Conservation (phyloP, 2,888 invertebrate species). For the Athetis lepigone region DNA sequence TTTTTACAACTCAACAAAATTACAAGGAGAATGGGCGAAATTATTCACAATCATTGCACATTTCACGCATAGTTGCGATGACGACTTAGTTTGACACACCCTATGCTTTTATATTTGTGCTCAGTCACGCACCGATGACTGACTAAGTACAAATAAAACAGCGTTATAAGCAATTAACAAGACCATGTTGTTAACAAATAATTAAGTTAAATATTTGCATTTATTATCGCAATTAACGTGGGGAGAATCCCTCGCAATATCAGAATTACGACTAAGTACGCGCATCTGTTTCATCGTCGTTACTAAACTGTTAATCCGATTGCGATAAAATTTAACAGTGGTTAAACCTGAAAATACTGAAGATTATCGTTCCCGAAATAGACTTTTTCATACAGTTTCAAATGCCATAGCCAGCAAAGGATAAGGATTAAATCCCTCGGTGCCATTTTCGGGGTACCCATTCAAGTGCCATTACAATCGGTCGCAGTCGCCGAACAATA, state of each 20-base stretch:
- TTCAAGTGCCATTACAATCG: slow-evolving; percentile 2
- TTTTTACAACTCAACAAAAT: too few species aligned
- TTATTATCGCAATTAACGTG: slow-evolving; percentile 2
- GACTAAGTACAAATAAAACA: slow-evolving; percentile 7
- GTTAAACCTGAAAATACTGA: background rate
- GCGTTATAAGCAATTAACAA: slow-evolving; percentile 20
- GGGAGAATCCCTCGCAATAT: slow-evolving; percentile 3
- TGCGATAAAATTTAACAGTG: background rate
- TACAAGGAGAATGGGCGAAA: background rate
- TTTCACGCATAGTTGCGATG: background rate
- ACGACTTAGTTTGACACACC: slow-evolving; percentile 3
- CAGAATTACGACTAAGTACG: background rate
- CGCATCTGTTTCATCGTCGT: background rate
- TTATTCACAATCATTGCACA: slow-evolving; percentile 5
- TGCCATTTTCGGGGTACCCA: slow-evolving; percentile 3
- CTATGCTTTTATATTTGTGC: background rate
- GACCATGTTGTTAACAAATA: slow-evolving; percentile 15
- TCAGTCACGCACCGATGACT: slow-evolving; percentile 1
- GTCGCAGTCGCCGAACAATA: slow-evolving; percentile 10
- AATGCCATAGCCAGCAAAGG: background rate
- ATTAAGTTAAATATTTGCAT: slow-evolving; percentile 14
- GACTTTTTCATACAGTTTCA: background rate
- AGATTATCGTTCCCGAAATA: background rate
- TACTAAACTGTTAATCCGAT: background rate
- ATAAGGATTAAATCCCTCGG: background rate